Conservation (phyloP, 2,888 invertebrate genomes). For the Cremastinae sp. region DNA sequence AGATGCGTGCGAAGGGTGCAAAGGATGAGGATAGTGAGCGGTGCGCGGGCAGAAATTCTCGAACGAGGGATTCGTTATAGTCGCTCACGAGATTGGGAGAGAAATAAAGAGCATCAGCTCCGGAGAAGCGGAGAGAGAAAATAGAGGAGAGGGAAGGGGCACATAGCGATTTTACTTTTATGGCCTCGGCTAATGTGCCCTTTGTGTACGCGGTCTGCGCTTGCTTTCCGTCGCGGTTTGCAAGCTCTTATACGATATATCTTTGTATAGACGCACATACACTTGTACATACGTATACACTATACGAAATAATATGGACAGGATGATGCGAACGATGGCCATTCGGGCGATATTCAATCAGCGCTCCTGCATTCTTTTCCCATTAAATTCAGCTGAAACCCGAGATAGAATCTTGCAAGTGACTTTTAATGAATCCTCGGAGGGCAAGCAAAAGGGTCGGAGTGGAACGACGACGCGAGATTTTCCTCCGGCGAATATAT, state of each 20-base stretch:
- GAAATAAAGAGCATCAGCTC: conserved; percentile 42
- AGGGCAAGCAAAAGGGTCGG: neutral
- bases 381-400: conserved; percentile 36
- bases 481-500: too few relatives aligned
- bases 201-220: conserved; percentile 71
- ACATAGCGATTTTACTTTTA: conserved; percentile 74
- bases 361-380: conserved; percentile 37
- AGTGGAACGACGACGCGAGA: neutral
- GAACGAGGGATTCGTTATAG: conserved; percentile 59
- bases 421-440: conserved; percentile 14
- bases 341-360: conserved; percentile 60
- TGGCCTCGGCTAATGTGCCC: conserved; percentile 74
- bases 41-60: conserved; percentile 57
- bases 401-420: conserved; percentile 23
- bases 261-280: conserved; percentile 30
- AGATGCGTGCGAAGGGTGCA: neutral
- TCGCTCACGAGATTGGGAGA: conserved; percentile 43
- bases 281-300: conserved; percentile 31
- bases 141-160: conserved; percentile 45
- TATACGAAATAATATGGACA: conserved; percentile 38
- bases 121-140: conserved; percentile 36
- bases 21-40: conserved; percentile 50
- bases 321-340: conserved; percentile 31
- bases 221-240: conserved; percentile 71
- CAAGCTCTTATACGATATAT: conserved; percentile 59